phyloP scores from a whole-genome alignment of 2,797 vertebrate genomes.

The Labeo calbasu region DNA sequence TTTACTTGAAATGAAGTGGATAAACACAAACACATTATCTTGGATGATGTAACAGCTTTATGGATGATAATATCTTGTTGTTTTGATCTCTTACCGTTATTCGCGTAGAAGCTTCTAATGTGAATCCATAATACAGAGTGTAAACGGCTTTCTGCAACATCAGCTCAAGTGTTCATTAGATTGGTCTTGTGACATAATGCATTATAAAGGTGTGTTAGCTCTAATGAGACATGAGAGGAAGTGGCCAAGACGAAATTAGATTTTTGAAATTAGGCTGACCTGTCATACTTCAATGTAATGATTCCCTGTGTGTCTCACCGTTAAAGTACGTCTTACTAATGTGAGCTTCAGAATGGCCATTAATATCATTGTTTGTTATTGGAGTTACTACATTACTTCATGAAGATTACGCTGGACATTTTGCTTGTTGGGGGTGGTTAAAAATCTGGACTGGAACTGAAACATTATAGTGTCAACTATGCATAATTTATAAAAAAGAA shows the following conservation, averaged over 20 bases:
- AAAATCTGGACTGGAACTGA: not conserved
- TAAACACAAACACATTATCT: conserved; percentile 8
- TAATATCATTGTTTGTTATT: not conserved
- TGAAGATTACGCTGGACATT: not conserved
- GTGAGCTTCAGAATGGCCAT: not conserved
- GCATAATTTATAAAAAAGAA: not conserved
- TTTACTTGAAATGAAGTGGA: conserved; percentile 4
- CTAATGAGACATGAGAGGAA: conserved; percentile 37
- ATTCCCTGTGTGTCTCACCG: conserved; percentile 23
- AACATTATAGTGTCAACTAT: not conserved
- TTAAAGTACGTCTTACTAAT: not conserved
- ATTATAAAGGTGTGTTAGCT: conserved; percentile 32
- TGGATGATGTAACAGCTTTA: not conserved
- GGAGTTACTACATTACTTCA: not conserved
- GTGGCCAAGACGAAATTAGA: conserved; percentile 10
- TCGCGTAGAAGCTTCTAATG: not conserved
- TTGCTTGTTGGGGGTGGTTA: not conserved
- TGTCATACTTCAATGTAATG: conserved; percentile 32
- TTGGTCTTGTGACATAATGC: conserved; percentile 31
- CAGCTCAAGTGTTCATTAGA: conserved; percentile 25
- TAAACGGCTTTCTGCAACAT: conserved; percentile 9
- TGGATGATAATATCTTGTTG: conserved; percentile 7
- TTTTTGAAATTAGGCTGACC: conserved; percentile 30
- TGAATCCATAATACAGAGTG: conserved; percentile 3
- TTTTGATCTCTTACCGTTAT: conserved; percentile 28